phyloP scores from a whole-genome alignment of 2,888 invertebrate genomes.

The Tenthredo notha region DNA sequence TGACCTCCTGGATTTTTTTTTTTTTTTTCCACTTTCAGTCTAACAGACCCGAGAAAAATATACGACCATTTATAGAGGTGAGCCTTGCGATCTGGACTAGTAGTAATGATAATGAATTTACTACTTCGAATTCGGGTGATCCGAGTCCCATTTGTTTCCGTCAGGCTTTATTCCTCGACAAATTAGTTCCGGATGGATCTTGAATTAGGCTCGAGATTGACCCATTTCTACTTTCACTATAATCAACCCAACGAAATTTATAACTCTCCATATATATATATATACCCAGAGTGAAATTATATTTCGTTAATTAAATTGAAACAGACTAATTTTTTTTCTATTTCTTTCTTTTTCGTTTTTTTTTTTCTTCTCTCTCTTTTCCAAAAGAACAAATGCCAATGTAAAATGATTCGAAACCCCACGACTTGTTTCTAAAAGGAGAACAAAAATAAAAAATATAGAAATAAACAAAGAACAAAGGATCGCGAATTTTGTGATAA shows the following conservation, averaged over 20 bases:
- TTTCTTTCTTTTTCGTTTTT: no score
- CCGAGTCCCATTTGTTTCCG: slow-evolving; percentile 18
- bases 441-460: no score
- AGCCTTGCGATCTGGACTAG: neutral
- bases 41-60: neutral
- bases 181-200: slow-evolving; percentile 38
- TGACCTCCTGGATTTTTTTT: neutral
- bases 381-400: no score
- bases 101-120: slow-evolving; percentile 23
- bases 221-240: slow-evolving; percentile 3
- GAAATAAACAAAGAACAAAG: no score
- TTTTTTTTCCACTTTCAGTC: neutral
- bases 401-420: no score
- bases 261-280: neutral
- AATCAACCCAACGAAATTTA: neutral
- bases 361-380: no score
- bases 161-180: slow-evolving; percentile 25
- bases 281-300: neutral
- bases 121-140: slow-evolving; percentile 10
- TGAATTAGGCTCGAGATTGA: slow-evolving; percentile 24
- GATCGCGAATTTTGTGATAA: no score
- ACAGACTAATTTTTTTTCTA: neutral
- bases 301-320: neutral
- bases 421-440: no score
- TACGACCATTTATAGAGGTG: neutral